These are phyloP conservation scores for Drosophila triauraria DNA, from an alignment of 1,140 invertebrate genomes.

Conservation along the genomic window DNA sequence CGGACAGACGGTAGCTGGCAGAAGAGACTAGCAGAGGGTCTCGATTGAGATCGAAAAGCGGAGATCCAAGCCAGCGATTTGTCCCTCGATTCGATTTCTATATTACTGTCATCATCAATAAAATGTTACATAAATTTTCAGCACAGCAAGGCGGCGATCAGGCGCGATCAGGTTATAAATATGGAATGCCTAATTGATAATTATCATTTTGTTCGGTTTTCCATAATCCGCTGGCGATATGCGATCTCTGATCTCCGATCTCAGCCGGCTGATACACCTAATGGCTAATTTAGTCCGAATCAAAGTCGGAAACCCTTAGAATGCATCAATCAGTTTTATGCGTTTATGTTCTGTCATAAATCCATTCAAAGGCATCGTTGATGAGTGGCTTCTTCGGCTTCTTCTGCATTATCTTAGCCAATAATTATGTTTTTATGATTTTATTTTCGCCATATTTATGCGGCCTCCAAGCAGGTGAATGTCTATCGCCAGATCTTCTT, in stretches of 20 bases:
- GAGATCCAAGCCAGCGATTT: constrained; percentile 37
- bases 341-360: constrained; percentile 55
- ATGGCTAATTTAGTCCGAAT: constrained; percentile 38
- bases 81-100: constrained; percentile 68
- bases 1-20: constrained; percentile 35
- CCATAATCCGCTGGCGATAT: constrained; percentile 42
- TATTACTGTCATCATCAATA: constrained; percentile 79
- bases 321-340: constrained; percentile 45
- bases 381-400: not conserved
- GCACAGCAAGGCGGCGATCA: constrained; percentile 24
- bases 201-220: constrained; percentile 77
- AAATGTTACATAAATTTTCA: constrained; percentile 81
- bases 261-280: constrained; percentile 12
- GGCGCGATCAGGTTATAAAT: constrained; percentile 50
- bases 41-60: constrained; percentile 13
- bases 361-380: constrained; percentile 36
- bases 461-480: constrained; percentile 67
- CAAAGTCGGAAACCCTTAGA: constrained; percentile 7
- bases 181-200: constrained; percentile 84
- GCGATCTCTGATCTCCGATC: constrained; percentile 24
- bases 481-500: constrained; percentile 12
- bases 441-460: constrained; percentile 51
- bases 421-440: constrained; percentile 63
- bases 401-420: too few relatives aligned
- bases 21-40: too few relatives aligned